phyloP scores from a whole-genome alignment of 2,888 invertebrate genomes.

The Seira sanloemensis region DNA sequence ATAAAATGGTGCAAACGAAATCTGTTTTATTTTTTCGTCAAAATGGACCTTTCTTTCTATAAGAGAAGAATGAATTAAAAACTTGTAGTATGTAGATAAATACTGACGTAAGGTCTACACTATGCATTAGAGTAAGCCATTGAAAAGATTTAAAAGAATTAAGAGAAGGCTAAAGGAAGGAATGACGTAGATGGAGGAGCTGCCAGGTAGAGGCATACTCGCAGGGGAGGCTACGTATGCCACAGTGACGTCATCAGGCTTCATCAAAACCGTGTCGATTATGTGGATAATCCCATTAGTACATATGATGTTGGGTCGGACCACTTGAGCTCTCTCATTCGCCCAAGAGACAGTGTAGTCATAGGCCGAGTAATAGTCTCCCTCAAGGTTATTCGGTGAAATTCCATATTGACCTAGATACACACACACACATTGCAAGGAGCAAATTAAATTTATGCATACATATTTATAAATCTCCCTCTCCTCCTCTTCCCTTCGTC shows the following conservation, averaged over 20 bases:
- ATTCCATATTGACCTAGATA: conserved; percentile 55
- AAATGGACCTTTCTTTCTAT: neutral
- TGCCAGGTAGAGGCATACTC: conserved; percentile 35
- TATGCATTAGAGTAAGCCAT: conserved; percentile 55
- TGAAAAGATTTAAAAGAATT: conserved; percentile 48
- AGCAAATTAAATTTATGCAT: neutral
- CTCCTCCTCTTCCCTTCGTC: neutral
- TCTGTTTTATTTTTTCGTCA: neutral
- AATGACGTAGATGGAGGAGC: conserved; percentile 49
- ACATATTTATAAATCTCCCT: neutral
- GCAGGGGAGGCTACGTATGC: conserved; percentile 36
- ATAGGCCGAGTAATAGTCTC: conserved; percentile 56
- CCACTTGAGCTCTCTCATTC: conserved; percentile 87
- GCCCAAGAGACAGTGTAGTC: conserved; percentile 92
- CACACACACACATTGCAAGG: no score
- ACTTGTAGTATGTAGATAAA: neutral
- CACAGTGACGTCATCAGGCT: conserved; percentile 88
- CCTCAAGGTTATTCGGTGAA: conserved; percentile 44
- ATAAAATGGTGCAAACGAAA: neutral
- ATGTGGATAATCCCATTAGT: conserved; percentile 97
- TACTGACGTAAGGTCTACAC: conserved; percentile 24
- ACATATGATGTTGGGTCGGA: conserved; percentile 94
- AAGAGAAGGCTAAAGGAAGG: conserved; percentile 63
- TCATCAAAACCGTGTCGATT: conserved; percentile 90
- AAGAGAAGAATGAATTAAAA: neutral